A percentile compares a stretch with the other conserved stretches of the same genome.
Conservation (phyloP, 2,888 invertebrate genomes). For the Chrysopilus asiliformis region DNA sequence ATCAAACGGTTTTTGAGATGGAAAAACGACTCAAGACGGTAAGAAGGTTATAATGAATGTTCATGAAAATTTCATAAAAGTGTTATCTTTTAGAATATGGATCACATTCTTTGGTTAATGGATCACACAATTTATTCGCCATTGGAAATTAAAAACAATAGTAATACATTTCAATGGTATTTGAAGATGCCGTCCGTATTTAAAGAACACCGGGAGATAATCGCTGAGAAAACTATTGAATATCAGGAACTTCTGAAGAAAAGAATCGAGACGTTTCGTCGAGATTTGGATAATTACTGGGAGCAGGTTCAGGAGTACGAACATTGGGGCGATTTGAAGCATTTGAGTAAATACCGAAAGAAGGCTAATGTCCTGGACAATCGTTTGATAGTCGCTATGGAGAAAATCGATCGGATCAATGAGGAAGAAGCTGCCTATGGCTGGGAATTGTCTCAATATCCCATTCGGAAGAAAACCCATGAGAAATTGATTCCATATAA, state of each 20-base stretch:
- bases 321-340: slow-evolving; percentile 73
- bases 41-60: slow-evolving; percentile 6
- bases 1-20: slow-evolving; percentile 53
- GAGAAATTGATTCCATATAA: slow-evolving; percentile 77
- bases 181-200: slow-evolving; percentile 66
- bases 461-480: slow-evolving; percentile 61
- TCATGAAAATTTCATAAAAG: too few relatives aligned
- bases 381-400: slow-evolving; percentile 50
- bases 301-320: slow-evolving; percentile 74
- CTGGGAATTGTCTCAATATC: slow-evolving; percentile 80
- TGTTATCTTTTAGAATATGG: slow-evolving; percentile 36
- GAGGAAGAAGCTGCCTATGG: slow-evolving; percentile 80
- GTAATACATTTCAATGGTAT: slow-evolving; percentile 80
- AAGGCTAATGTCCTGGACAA: slow-evolving; percentile 68
- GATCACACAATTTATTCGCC: slow-evolving; percentile 70
- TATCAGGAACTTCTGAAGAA: slow-evolving; percentile 70
- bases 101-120: slow-evolving; percentile 68
- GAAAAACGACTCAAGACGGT: slow-evolving; percentile 57
- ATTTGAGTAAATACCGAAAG: slow-evolving; percentile 67
- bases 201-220: slow-evolving; percentile 66
- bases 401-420: slow-evolving; percentile 76
- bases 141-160: slow-evolving; percentile 78
- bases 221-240: slow-evolving; percentile 69
- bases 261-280: slow-evolving; percentile 66
- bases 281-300: slow-evolving; percentile 66